Percentiles rank a stretch among this genome's conserved stretches.
phyloP scores from a whole-genome alignment of 1,140 invertebrate genomes.

The Meteorus sp. region DNA sequence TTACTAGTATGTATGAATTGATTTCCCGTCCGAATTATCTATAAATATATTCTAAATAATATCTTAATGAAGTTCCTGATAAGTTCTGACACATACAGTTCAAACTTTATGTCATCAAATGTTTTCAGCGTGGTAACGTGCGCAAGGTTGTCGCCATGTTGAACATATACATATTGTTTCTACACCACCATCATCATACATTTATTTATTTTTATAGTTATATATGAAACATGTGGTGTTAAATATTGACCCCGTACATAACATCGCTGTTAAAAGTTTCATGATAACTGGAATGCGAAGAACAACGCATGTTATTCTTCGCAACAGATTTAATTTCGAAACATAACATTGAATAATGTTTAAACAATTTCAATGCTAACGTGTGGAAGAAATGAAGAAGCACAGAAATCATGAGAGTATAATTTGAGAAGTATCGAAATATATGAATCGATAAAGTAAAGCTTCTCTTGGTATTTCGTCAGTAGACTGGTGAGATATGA shows the following conservation, averaged over 20 bases:
- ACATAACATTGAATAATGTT: too few relatives aligned
- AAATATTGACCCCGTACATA: neutral
- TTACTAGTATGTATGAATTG: neutral
- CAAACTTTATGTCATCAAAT: neutral
- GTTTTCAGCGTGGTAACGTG: neutral
- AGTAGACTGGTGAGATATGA: too few relatives aligned
- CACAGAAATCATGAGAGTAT: too few relatives aligned
- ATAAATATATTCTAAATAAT: neutral
- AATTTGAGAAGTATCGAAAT: too few relatives aligned
- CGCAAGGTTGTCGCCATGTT: neutral
- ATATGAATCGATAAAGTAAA: too few relatives aligned
- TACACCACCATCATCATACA: neutral
- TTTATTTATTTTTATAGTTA: neutral
- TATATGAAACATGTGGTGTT: too few relatives aligned
- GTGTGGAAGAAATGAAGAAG: too few relatives aligned
- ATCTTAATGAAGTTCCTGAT: neutral
- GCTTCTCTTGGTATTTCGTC: too few relatives aligned
- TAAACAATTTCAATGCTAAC: too few relatives aligned
- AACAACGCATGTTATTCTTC: neutral
- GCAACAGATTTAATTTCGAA: too few relatives aligned
- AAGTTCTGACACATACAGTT: neutral
- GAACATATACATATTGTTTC: neutral
- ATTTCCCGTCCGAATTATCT: neutral
- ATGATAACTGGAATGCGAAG: neutral
- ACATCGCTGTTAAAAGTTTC: neutral